Evolutionary conservation across 2,888 invertebrate genomes (phyloP), one percentile per base, ranked within the genome.

Genomic region (Taphrorychus bicolor): DNA sequence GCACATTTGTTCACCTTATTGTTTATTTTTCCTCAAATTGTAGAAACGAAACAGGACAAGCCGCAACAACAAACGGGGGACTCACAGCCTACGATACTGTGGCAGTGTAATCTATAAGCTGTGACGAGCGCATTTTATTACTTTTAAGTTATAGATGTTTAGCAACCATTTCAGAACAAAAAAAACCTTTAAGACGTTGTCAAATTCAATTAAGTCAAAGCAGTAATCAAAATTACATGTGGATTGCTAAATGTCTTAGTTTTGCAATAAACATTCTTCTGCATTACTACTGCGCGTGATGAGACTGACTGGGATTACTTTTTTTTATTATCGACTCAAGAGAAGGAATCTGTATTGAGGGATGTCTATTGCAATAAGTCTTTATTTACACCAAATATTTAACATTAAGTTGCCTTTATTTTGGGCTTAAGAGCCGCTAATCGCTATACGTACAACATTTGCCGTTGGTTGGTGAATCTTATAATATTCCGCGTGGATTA

Each of bases 11-110:
- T n/a, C n/a, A n/a, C n/a, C n/a, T n/a, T 32, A 2, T 32, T 32
- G 9, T 32, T 3, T 32, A 9, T 32, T 32, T 45, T 45, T 5
- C 16, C 45, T 45, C 45, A 45, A 42, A 57, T 57, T 82, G 73
- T 85, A 95, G 95, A 94, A 94, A 94, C 92, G 94, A 95, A 93
- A 91, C 92, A 88, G 88, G 87, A 90, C 89, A 88, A 90, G 74
- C 89, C 90, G 88, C 88, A 84, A 74, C 89, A 74, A 89, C 91
- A 89, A 90, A 89, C 88, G 87, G 90, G 87, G 93, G 94, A 92
- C 91, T 94, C 93, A 93, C 94, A 93, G 92, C 95, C 92, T 94
- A 94, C 93, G 94, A 95, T 94, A 94, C 94, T 92, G 92, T 95
- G 94, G 95, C 95, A 94, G 94, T 95, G 93, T 95, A 94, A 95